These are phyloP conservation scores for Odontesthes bonariensis DNA, from an alignment of 2,113 vertebrate genomes.

Conservation along the genomic window DNA sequence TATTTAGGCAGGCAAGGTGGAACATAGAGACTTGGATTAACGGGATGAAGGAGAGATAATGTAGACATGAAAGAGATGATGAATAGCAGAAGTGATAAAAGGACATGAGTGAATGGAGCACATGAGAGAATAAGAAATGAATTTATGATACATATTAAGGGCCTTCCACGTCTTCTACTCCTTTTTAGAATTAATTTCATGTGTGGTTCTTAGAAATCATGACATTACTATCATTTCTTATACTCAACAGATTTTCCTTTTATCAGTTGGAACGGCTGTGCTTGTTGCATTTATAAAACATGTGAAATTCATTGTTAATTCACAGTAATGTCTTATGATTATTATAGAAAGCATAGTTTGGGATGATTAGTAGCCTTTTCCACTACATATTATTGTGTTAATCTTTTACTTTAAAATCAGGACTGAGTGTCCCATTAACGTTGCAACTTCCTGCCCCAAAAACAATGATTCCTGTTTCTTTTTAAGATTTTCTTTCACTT, in stretches of 20 bases:
- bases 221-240: neutral
- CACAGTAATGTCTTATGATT: neutral
- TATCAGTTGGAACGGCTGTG: no score
- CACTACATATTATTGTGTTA: neutral
- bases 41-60: constrained; percentile 15
- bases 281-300: neutral
- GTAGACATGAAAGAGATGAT: constrained; percentile 3
- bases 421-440: neutral
- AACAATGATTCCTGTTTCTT: neutral
- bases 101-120: neutral
- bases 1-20: neutral
- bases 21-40: constrained; percentile 7
- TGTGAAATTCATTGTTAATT: constrained; percentile 3
- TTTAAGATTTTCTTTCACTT: constrained; percentile 13
- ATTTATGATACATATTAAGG: no score
- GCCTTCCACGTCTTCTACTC: no score
- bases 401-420: constrained; percentile 9
- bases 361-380: neutral
- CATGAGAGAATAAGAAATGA: neutral
- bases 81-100: no score
- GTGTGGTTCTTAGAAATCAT: neutral
- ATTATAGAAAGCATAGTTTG: neutral
- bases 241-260: no score
- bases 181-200: neutral
- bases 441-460: constrained; percentile 20